Evolutionary conservation across 1,140 invertebrate species (phyloP).

Genomic region (Lordiphosa mommai): DNA sequence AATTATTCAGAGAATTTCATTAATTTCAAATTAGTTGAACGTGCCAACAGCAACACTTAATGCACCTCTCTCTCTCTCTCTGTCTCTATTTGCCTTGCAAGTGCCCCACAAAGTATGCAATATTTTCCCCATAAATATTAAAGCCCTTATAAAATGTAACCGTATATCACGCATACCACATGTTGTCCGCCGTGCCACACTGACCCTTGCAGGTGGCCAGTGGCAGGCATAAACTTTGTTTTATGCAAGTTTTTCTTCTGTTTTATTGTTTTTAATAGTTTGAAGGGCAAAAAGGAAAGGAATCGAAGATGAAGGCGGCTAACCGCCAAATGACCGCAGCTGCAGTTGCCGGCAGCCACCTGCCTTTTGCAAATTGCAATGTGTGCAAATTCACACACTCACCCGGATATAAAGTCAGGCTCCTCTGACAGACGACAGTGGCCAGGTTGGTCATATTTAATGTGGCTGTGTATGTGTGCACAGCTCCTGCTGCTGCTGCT

Average conservation of each 20-base stretch:
- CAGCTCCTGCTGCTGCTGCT: slow-evolving; percentile 15
- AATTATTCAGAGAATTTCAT: slow-evolving; percentile 78
- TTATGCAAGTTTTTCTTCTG: slow-evolving; percentile 53
- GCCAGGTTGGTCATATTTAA: slow-evolving; percentile 68
- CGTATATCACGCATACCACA: slow-evolving; percentile 56
- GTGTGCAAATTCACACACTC: slow-evolving; percentile 62
- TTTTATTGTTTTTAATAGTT: slow-evolving; percentile 28
- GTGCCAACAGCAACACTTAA: slow-evolving; percentile 68
- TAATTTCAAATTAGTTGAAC: slow-evolving; percentile 76
- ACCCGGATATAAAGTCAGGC: slow-evolving; percentile 68
- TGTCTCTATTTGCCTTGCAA: not conserved
- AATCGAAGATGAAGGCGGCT: slow-evolving; percentile 73
- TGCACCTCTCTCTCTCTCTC: not conserved
- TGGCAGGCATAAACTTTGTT: slow-evolving; percentile 51
- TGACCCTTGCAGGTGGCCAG: slow-evolving; percentile 3
- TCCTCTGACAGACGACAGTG: slow-evolving; percentile 33
- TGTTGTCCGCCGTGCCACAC: slow-evolving; percentile 37
- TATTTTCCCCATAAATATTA: slow-evolving; percentile 53
- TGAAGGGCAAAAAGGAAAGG: slow-evolving; percentile 13
- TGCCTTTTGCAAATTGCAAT: slow-evolving; percentile 56
- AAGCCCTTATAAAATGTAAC: slow-evolving; percentile 30
- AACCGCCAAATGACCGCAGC: slow-evolving; percentile 70
- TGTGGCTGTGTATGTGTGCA: slow-evolving; percentile 21
- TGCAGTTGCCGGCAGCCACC: not conserved
- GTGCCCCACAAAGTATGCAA: slow-evolving; percentile 22